Evolutionary conservation across 2,888 invertebrate genomes (phyloP).

Genomic region (Mythimna albipuncta): DNA sequence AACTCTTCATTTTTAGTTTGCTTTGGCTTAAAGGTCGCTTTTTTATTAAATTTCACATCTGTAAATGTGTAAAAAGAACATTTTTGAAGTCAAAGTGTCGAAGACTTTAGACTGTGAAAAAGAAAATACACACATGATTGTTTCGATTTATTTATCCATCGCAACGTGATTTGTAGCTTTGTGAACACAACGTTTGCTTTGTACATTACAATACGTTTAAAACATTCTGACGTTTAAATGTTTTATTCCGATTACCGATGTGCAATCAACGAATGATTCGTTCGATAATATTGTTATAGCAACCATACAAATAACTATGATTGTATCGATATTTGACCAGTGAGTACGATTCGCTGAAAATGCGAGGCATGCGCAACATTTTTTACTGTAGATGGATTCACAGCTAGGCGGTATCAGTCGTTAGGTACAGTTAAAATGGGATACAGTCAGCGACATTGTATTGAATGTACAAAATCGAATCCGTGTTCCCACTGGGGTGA

Average conservation of each 20-base stretch:
- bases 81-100: conserved; percentile 12
- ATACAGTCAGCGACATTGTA: conserved; percentile 76
- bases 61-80: conserved; percentile 23
- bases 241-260: conserved; percentile 52
- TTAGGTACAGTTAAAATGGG: conserved; percentile 73
- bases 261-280: conserved; percentile 54
- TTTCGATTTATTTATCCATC: conserved; percentile 11
- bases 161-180: conserved; percentile 30
- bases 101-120: neutral
- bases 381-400: conserved; percentile 57
- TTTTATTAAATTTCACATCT: conserved; percentile 46
- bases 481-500: conserved; percentile 80
- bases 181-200: conserved; percentile 34
- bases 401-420: conserved; percentile 63
- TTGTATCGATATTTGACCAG: conserved; percentile 48
- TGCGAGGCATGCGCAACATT: conserved; percentile 29
- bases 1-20: conserved; percentile 50
- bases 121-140: neutral
- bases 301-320: conserved; percentile 49
- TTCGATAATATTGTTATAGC: conserved; percentile 47
- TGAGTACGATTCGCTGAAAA: conserved; percentile 34
- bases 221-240: conserved; percentile 42
- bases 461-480: conserved; percentile 85
- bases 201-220: conserved; percentile 33
- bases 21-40: conserved; percentile 47